Base-by-base conservation (phyloP, 2,888 invertebrate genomes). In the Hipparchia sbordonii region DNA sequence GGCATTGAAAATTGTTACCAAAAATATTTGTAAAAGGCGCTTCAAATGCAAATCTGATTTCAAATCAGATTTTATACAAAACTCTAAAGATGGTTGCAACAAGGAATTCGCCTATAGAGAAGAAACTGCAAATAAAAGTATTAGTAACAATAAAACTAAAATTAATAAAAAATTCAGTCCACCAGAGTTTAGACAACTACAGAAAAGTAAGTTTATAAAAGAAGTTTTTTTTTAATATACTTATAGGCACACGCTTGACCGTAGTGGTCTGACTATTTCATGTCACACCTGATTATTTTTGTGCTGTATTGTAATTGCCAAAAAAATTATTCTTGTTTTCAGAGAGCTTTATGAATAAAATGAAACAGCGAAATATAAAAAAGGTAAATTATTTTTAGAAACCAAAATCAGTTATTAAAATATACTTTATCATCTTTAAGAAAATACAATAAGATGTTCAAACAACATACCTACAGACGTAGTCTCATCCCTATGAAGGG, bases 1-100 rank as follows among this genome's bases (percentile, higher is more conserved):
- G 80, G 78, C 76, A 2, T 13, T 79, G 51, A 73, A 75, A 72
- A 59, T 67, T 59, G 78, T 79, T 6, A 73, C 9, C 9, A 80
- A 77, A 71, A 57, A 52, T 23, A 75, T 77, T 6, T 80, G 79
- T 56, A 71, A 66, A 54, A 52, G 39, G 6, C 72, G 76, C 2
- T 71, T 67, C 56, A 80, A 78, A 52, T 89, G 88, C 72, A 84
- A 82, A 39, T 71, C 67, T 0, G 57, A 67, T 0, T 78, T 82
- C 0, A 84, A 79, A 72, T 33, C 70, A 0, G 76, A 68, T 8
- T 88, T 82, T 66, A 73, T 75, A 2, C 70, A 69, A 6, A 61
- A 70, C 3, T 72, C 83, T 0, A 85, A 80, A 66, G 80, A 60
- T 0, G 81, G 77, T 0, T 87, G 89, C 70, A 77, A 84, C 3